phyloP scores from a whole-genome alignment of 2,888 invertebrate species.

The Tromatobia lineatoria region DNA sequence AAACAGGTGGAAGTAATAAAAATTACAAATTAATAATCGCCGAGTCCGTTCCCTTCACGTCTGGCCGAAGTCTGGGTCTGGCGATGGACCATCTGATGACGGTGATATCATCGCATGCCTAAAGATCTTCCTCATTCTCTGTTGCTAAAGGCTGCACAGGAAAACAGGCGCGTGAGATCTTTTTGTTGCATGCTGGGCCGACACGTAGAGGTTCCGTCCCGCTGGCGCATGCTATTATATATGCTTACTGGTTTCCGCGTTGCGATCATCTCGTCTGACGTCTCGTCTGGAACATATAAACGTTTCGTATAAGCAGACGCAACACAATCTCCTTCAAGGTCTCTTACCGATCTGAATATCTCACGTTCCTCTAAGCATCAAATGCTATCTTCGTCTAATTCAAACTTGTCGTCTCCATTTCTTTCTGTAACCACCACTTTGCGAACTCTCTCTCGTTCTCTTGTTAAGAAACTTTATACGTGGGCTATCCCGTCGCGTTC shows the following conservation, averaged over 20 bases:
- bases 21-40: constrained; percentile 64
- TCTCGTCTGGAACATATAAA: constrained; percentile 25
- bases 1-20: constrained; percentile 39
- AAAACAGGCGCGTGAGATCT: constrained; percentile 11
- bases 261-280: constrained; percentile 30
- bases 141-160: background rate
- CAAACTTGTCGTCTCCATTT: background rate
- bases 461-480: constrained; percentile 9
- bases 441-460: constrained; percentile 3
- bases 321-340: constrained; percentile 44
- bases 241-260: constrained; percentile 53
- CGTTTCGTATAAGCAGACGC: constrained; percentile 32
- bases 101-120: constrained; percentile 15
- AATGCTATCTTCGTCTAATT: background rate
- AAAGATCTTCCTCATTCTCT: constrained; percentile 4
- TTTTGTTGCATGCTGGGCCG: constrained; percentile 16
- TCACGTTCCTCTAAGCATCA: background rate
- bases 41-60: constrained; percentile 68
- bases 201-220: background rate
- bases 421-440: background rate
- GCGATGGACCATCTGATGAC: constrained; percentile 52
- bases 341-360: constrained; percentile 12
- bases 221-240: constrained; percentile 15
- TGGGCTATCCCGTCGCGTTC: constrained; percentile 9
- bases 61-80: constrained; percentile 66